Percentiles rank a stretch among this genome's conserved stretches.
phyloP scores from a whole-genome alignment of 1,140 invertebrate genomes.

The Palaemon carinicauda region DNA sequence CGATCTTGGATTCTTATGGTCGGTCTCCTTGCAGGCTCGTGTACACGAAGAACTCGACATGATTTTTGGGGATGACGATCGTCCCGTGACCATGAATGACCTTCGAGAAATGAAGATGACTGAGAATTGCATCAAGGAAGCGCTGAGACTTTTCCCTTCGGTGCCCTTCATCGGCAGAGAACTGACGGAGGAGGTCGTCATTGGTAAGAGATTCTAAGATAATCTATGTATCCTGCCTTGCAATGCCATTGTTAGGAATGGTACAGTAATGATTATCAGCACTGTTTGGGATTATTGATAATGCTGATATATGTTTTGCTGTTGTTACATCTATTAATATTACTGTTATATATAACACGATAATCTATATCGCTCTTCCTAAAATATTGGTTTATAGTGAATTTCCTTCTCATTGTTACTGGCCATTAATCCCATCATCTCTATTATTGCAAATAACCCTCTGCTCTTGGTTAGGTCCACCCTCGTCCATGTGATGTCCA shows the following conservation, averaged over 20 bases:
- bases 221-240: too few relatives aligned
- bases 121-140: conserved; percentile 81
- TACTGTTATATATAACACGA: background rate
- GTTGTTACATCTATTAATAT: conserved; percentile 62
- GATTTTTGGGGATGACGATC: conserved; percentile 77
- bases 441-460: too few relatives aligned
- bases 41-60: conserved; percentile 80
- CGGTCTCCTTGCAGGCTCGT: conserved; percentile 76
- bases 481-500: background rate
- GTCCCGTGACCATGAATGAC: conserved; percentile 77
- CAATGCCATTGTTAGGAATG: too few relatives aligned
- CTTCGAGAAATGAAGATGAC: conserved; percentile 84
- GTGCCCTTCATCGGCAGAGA: conserved; percentile 74
- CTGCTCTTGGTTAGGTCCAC: background rate
- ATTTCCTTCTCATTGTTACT: too few relatives aligned
- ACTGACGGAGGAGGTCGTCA: conserved; percentile 24
- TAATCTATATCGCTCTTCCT: background rate
- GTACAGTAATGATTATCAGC: conserved; percentile 61
- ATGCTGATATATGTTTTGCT: conserved; percentile 77
- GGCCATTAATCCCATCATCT: too few relatives aligned
- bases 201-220: conserved; percentile 75
- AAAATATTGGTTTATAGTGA: too few relatives aligned
- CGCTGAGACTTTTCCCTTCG: conserved; percentile 79
- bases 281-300: conserved; percentile 74
- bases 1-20: too few relatives aligned